Evolutionary conservation across 37 sponge, comb jelly and placozoan genomes (phyloP).

Genomic region (Aplysina aerophoba): DNA sequence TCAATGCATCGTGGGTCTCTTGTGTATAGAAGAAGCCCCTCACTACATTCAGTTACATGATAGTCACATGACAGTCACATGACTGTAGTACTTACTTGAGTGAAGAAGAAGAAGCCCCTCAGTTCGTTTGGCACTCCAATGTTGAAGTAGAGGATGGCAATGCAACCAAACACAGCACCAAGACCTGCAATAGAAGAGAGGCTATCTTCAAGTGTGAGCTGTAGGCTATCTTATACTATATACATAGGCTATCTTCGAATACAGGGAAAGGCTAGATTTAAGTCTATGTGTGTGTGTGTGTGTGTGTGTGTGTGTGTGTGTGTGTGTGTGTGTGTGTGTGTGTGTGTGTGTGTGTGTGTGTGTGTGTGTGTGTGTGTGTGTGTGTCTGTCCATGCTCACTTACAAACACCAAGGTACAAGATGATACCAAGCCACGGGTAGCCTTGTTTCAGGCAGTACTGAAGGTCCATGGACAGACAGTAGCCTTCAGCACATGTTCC

Average conservation of each 20-base stretch:
- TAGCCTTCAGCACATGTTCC: conserved; percentile 38
- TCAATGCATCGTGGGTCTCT: no score
- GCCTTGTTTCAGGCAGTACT: conserved; percentile 17
- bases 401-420: conserved; percentile 43
- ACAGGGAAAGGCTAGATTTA: no score
- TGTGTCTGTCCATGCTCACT: conserved; percentile 10
- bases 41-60: no score
- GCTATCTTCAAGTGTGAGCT: no score
- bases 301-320: no score
- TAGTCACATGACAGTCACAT: background rate
- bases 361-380: no score
- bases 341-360: conserved; percentile 12
- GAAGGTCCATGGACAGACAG: conserved; percentile 63
- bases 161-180: conserved; percentile 24
- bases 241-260: no score
- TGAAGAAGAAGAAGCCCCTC: conserved; percentile 75
- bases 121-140: conserved; percentile 68
- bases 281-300: no score
- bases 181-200: conserved; percentile 35
- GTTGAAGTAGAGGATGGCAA: conserved; percentile 45
- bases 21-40: no score
- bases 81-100: conserved; percentile 37
- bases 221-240: no score
- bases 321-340: no score
- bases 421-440: conserved; percentile 29